phyloP scores from a whole-genome alignment of 35 echinoderm and acorn worm species.

The Heliocidaris erythrogramma region DNA sequence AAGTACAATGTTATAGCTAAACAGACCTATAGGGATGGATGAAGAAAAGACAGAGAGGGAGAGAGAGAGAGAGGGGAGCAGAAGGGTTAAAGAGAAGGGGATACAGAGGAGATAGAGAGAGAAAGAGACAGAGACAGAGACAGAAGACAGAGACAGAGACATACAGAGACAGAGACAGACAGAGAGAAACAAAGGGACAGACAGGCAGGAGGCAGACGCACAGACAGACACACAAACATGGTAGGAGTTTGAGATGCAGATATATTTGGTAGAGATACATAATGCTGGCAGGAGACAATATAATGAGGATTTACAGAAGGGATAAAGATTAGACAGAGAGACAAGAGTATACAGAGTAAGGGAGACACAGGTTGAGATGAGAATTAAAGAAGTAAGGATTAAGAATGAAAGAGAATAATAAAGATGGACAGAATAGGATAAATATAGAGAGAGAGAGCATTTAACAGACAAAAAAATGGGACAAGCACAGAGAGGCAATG shows the following conservation, averaged over 20 bases:
- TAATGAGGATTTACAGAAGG: too few species aligned
- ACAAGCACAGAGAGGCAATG: too few species aligned
- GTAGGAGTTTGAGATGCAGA: too few species aligned
- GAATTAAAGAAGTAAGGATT: too few species aligned
- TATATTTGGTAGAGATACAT: too few species aligned
- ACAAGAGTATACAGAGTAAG: not conserved
- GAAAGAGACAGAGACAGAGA: not conserved
- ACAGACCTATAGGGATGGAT: too few species aligned
- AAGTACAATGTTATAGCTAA: not conserved
- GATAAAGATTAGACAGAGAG: too few species aligned
- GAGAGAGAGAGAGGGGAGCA: not conserved
- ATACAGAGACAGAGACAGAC: not conserved
- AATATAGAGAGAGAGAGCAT: not conserved
- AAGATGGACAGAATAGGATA: not conserved
- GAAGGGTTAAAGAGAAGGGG: too few species aligned
- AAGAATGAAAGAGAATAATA: not conserved
- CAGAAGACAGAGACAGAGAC: not conserved
- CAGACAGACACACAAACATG: not conserved
- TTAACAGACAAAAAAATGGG: too few species aligned
- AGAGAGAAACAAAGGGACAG: not conserved
- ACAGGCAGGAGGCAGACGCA: too few species aligned
- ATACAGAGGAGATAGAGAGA: not conserved
- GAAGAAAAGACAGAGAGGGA: not conserved
- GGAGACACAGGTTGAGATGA: not conserved
- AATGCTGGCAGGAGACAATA: too few species aligned